phyloP scores from a whole-genome alignment of 2,888 invertebrate species.

The Diloba caeruleocephala region DNA sequence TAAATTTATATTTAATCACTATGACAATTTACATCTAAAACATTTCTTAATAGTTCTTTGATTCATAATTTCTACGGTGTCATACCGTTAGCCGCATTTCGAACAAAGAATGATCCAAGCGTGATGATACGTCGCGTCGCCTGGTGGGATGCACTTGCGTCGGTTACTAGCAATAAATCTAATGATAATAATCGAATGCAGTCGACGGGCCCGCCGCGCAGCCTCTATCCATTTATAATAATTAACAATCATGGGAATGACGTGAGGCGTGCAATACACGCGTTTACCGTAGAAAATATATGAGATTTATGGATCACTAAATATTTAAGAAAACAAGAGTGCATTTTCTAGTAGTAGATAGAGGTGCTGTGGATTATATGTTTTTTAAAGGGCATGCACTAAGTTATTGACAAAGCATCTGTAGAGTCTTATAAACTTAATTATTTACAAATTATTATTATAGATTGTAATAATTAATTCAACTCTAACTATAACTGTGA shows the following conservation, averaged over 20 bases:
- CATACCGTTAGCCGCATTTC: constrained; percentile 18
- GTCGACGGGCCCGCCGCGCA: constrained; percentile 60
- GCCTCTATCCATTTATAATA: constrained; percentile 79
- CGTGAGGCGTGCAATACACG: constrained; percentile 69
- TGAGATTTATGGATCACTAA: constrained; percentile 41
- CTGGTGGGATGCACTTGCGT: constrained; percentile 37
- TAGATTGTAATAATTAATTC: too few species aligned
- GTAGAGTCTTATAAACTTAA: too few species aligned
- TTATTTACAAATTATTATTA: too few species aligned
- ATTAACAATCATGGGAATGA: constrained; percentile 79
- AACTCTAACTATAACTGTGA: too few species aligned
- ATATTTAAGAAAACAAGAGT: constrained; percentile 44
- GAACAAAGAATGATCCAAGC: constrained; percentile 28
- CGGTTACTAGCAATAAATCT: constrained; percentile 76
- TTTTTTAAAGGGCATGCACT: too few species aligned
- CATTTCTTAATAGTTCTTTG: too few species aligned
- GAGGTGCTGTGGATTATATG: background rate
- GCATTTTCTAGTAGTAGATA: constrained; percentile 4
- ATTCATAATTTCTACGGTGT: too few species aligned
- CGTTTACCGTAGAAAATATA: constrained; percentile 65
- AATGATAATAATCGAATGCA: constrained; percentile 78
- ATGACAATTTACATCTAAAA: too few species aligned
- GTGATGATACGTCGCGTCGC: constrained; percentile 41
- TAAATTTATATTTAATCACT: too few species aligned
- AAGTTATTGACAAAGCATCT: too few species aligned